A percentile compares a stretch with the other conserved stretches of the same genome.
These are phyloP conservation scores for Helarctos malayanus DNA, from an alignment of 2,797 vertebrate species.

Conservation along the genomic window DNA sequence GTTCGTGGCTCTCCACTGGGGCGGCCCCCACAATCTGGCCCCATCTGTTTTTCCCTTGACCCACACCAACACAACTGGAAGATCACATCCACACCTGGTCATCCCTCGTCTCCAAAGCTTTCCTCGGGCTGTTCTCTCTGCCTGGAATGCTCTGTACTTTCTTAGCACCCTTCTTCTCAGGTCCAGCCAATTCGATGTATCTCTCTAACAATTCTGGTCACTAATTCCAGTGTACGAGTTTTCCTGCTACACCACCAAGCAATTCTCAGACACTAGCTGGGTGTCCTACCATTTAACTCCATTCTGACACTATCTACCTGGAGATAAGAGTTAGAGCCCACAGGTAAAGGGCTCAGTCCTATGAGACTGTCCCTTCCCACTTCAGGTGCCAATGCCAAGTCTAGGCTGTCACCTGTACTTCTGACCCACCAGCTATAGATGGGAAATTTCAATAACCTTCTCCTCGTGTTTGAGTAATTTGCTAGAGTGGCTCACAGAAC, in stretches of 20 bases:
- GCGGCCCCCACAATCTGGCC: background rate
- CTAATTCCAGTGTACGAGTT: background rate
- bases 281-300: background rate
- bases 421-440: background rate
- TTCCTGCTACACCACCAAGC: background rate
- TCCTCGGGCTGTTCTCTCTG: background rate
- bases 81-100: too few relatives aligned
- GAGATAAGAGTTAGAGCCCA: background rate
- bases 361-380: background rate
- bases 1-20: background rate
- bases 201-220: background rate
- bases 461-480: background rate
- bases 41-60: background rate
- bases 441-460: background rate
- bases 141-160: background rate
- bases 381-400: background rate
- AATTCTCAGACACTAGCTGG: background rate
- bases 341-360: background rate
- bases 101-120: background rate
- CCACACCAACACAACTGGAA: background rate
- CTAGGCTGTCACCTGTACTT: background rate
- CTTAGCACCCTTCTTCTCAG: background rate
- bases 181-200: background rate
- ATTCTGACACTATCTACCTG: background rate
- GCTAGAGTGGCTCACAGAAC: background rate